Evolutionary conservation across 2,888 invertebrate genomes (phyloP).

Genomic region (Drosophila aldrichi): DNA sequence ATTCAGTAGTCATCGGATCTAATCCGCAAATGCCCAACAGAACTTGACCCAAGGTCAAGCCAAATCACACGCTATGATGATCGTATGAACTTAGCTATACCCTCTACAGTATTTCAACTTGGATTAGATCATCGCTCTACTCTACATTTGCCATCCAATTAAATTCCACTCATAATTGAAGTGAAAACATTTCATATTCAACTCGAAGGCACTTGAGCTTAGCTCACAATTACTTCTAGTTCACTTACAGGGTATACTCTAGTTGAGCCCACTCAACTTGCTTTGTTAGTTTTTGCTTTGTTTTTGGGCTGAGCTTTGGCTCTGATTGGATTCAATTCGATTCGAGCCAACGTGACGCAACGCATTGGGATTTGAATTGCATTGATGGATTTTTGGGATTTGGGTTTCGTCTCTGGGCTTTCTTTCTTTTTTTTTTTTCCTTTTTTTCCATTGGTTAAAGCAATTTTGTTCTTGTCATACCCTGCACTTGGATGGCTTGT

Average conservation of each 20-base stretch:
- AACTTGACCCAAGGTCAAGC: constrained; percentile 19
- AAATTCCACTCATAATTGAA: neutral
- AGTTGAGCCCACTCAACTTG: neutral
- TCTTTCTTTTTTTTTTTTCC: constrained; percentile 37
- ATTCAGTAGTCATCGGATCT: constrained; percentile 59
- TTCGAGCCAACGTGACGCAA: constrained; percentile 34
- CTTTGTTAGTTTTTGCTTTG: constrained; percentile 6
- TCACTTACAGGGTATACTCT: neutral
- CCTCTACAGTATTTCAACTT: neutral
- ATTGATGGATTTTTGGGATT: constrained; percentile 47
- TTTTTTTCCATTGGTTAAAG: constrained; percentile 4
- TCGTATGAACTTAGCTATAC: neutral
- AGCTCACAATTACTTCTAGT: too few relatives aligned
- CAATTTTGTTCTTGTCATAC: neutral
- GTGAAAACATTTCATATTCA: too few relatives aligned
- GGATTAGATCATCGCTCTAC: neutral
- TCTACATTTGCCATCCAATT: too few relatives aligned
- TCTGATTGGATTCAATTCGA: constrained; percentile 53
- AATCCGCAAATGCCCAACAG: constrained; percentile 9
- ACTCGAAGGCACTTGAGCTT: too few relatives aligned
- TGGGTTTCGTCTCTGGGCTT: constrained; percentile 29
- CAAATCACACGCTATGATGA: neutral
- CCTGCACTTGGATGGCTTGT: neutral
- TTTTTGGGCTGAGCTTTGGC: constrained; percentile 33
- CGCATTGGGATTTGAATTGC: constrained; percentile 40